These are phyloP conservation scores for Eulacestoma nigropectus DNA, from an alignment of 2,113 vertebrate species.

Conservation along the genomic window DNA sequence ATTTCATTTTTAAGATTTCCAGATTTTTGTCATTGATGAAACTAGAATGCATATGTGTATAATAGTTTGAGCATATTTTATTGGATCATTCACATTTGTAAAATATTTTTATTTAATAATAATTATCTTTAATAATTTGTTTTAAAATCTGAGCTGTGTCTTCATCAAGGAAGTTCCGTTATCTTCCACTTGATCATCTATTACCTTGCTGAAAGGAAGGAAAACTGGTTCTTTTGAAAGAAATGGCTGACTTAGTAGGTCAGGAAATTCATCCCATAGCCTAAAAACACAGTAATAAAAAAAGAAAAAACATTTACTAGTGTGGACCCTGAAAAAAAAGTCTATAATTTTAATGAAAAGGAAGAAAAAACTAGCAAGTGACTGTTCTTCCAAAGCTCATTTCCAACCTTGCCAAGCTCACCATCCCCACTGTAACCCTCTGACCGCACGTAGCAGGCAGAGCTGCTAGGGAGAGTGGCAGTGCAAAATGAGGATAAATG, in stretches of 20 bases:
- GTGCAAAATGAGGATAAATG: background rate
- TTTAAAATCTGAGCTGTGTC: background rate
- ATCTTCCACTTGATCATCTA: background rate
- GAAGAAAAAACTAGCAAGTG: background rate
- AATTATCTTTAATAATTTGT: background rate
- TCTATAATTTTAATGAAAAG: background rate
- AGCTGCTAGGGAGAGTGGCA: background rate
- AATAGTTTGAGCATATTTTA: background rate
- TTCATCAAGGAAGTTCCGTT: background rate
- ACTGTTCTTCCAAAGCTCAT: background rate
- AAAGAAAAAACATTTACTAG: background rate
- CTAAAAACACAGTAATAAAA: background rate
- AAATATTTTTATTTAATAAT: background rate
- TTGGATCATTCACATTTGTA: background rate
- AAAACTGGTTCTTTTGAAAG: background rate
- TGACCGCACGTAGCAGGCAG: accelerated
- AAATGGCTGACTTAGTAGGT: background rate
- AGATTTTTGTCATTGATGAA: background rate
- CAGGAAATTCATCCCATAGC: background rate
- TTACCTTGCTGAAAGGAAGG: background rate
- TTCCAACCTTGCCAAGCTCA: background rate
- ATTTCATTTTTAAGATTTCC: background rate
- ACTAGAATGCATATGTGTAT: background rate
- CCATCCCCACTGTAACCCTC: background rate
- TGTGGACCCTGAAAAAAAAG: background rate